Percentiles rank a stretch among this genome's conserved stretches.
phyloP scores from a whole-genome alignment of 2,113 vertebrate genomes.

The Pelobates fuscus region DNA sequence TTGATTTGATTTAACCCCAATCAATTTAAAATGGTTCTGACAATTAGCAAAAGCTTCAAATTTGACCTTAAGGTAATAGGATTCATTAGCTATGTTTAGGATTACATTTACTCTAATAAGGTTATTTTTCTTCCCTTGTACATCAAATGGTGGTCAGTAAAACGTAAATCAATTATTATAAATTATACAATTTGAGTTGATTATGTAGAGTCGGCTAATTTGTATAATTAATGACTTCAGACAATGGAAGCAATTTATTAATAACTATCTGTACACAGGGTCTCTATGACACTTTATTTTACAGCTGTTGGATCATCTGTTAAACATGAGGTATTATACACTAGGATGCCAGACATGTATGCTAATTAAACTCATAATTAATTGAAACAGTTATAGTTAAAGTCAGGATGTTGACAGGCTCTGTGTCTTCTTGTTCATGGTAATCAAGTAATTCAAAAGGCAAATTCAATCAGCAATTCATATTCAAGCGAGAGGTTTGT shows the following conservation, averaged over 20 bases:
- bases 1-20: conserved; percentile 99
- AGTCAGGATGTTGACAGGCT: conserved; percentile 85
- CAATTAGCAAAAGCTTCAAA: conserved; percentile 96
- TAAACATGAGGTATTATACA: conserved; percentile 88
- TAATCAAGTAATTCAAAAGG: conserved; percentile 91
- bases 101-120: conserved; percentile 99
- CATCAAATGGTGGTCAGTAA: conserved; percentile 86
- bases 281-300: conserved; percentile 73
- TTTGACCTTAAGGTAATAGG: conserved; percentile 98
- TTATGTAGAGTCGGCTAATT: conserved; percentile 91
- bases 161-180: conserved; percentile 98
- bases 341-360: conserved; percentile 80
- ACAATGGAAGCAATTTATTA: conserved; percentile 91
- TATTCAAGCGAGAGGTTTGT: conserved; percentile 72
- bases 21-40: conserved; percentile 99
- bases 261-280: conserved; percentile 88
- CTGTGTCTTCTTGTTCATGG: conserved; percentile 85
- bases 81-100: conserved; percentile 97
- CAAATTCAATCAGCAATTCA: conserved; percentile 93
- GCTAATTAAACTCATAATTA: conserved; percentile 97
- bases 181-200: conserved; percentile 93
- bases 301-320: conserved; percentile 82
- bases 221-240: conserved; percentile 92
- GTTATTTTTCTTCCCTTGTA: conserved; percentile 94
- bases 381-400: conserved; percentile 93